Evolutionary conservation across 2,113 vertebrate genomes (phyloP).

Genomic region (Enhydra lutris): DNA sequence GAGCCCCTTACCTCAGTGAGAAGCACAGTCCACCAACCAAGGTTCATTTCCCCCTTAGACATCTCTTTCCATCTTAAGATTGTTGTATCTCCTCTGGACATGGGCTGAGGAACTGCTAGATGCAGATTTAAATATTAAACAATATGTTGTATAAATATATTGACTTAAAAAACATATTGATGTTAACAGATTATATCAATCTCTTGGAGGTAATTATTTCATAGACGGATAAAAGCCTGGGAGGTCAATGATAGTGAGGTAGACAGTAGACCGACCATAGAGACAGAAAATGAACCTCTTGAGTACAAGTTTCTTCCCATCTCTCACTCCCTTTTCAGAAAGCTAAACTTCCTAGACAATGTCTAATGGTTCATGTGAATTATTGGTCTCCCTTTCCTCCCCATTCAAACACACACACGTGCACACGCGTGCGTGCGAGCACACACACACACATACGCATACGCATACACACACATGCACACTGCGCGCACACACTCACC

Average conservation of each 20-base stretch:
- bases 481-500: background rate
- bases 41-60: background rate
- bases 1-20: background rate
- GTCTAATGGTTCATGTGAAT: background rate
- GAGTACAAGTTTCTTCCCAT: background rate
- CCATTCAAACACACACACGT: no score
- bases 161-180: background rate
- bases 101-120: background rate
- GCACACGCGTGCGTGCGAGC: background rate
- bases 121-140: background rate
- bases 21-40: background rate
- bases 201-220: background rate
- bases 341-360: background rate
- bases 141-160: background rate
- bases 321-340: background rate
- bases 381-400: background rate
- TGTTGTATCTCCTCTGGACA: background rate
- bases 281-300: background rate
- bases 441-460: background rate
- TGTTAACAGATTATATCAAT: background rate
- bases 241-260: no score
- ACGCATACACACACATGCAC: background rate
- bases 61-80: background rate
- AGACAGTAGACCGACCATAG: background rate
- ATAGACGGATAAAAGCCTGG: background rate